phyloP scores from a whole-genome alignment of 2,113 vertebrate species.

The Dasypus novemcinctus region DNA sequence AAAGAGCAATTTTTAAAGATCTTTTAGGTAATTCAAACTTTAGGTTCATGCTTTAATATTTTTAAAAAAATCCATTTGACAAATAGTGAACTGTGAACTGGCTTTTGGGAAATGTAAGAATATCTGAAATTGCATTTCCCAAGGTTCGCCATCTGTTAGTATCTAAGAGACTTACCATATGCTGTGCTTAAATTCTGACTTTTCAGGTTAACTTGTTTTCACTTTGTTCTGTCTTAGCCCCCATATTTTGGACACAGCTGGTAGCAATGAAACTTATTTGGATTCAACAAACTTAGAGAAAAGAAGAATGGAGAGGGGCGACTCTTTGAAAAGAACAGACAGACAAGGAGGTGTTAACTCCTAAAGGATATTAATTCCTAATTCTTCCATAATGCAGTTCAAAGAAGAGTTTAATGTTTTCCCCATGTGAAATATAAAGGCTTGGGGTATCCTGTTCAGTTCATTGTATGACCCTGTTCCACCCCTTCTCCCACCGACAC shows the following conservation, averaged over 20 bases:
- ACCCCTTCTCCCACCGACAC: background rate
- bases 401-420: background rate
- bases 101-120: slow-evolving; percentile 57
- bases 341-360: background rate
- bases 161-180: slow-evolving; percentile 11
- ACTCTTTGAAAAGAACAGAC: background rate
- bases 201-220: slow-evolving; percentile 65
- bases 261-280: slow-evolving; percentile 26
- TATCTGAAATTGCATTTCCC: slow-evolving; percentile 63
- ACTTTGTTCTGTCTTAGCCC: slow-evolving; percentile 34
- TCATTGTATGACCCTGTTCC: background rate
- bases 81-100: background rate
- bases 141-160: slow-evolving; percentile 51
- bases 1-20: slow-evolving; percentile 27
- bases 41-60: slow-evolving; percentile 24
- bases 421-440: background rate
- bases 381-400: background rate
- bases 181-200: slow-evolving; percentile 7
- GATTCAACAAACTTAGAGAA: background rate
- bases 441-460: background rate
- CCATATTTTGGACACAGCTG: slow-evolving; percentile 39
- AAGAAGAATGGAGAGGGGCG: background rate
- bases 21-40: slow-evolving; percentile 50
- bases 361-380: background rate
- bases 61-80: background rate